Evolutionary conservation across 2,888 invertebrate genomes (phyloP).

Genomic region (Chrysina gloriosa): DNA sequence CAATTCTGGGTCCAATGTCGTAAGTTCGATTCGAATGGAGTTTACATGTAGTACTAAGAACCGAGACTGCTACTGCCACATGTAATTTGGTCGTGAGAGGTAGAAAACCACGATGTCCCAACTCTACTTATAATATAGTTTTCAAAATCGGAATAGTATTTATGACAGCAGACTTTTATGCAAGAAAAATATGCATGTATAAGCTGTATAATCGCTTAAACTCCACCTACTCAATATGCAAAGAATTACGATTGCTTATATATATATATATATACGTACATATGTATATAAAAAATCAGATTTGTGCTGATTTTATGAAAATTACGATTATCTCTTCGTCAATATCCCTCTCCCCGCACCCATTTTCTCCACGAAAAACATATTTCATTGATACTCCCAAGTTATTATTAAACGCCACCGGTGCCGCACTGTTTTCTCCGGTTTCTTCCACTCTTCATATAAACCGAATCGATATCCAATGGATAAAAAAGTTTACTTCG

Average conservation of each 20-base stretch:
- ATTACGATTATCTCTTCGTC: slow-evolving; percentile 39
- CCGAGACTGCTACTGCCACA: no score
- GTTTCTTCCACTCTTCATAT: slow-evolving; percentile 25
- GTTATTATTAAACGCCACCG: slow-evolving; percentile 42
- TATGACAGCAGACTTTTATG: background rate
- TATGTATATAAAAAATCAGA: slow-evolving; percentile 4
- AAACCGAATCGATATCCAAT: slow-evolving; percentile 39
- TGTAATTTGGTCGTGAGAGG: no score
- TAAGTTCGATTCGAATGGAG: no score
- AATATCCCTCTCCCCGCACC: slow-evolving; percentile 41
- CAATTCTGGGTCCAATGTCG: no score
- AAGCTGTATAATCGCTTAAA: background rate
- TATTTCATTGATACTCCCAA: slow-evolving; percentile 40
- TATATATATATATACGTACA: background rate
- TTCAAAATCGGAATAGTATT: background rate
- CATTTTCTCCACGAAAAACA: slow-evolving; percentile 40
- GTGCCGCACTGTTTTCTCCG: slow-evolving; percentile 14
- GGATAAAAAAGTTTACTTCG: slow-evolving; percentile 34
- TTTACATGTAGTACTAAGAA: no score
- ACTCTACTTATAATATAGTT: no score
- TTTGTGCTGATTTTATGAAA: slow-evolving; percentile 40
- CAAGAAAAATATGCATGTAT: background rate
- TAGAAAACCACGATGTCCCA: no score
- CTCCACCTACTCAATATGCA: no score
- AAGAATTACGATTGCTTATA: background rate